A percentile compares a stretch with the other conserved stretches of the same genome.
These are phyloP conservation scores for Drosophila repleta DNA, from an alignment of 1,140 invertebrate species.

Conservation along the genomic window DNA sequence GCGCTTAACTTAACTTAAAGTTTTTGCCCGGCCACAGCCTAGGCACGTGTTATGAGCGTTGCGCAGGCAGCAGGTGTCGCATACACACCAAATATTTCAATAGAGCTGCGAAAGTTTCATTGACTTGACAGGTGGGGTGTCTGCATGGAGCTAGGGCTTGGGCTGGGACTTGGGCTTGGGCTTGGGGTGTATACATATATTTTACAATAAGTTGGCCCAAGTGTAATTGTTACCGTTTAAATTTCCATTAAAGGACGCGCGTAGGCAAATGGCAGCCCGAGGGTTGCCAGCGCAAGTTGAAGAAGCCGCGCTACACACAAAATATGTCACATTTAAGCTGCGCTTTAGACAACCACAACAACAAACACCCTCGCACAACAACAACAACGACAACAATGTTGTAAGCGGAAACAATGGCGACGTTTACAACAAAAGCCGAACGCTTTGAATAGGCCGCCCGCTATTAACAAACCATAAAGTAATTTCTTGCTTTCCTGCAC, in stretches of 20 bases:
- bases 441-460: slow-evolving; percentile 64
- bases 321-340: slow-evolving; percentile 80
- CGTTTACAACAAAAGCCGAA: slow-evolving; percentile 44
- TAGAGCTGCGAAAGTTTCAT: slow-evolving; percentile 71
- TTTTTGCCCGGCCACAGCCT: slow-evolving; percentile 43
- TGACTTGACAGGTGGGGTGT: slow-evolving; percentile 63
- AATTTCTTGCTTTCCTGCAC: slow-evolving; percentile 82
- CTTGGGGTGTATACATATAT: background rate
- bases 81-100: slow-evolving; percentile 62
- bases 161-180: background rate
- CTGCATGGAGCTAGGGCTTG: background rate
- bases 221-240: slow-evolving; percentile 81
- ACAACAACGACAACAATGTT: slow-evolving; percentile 14
- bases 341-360: slow-evolving; percentile 46
- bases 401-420: slow-evolving; percentile 41
- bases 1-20: slow-evolving; percentile 48
- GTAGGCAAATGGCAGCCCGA: slow-evolving; percentile 48
- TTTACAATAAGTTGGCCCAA: slow-evolving; percentile 41
- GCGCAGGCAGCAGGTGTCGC: slow-evolving; percentile 58
- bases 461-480: slow-evolving; percentile 82
- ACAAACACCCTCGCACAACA: slow-evolving; percentile 5
- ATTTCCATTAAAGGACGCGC: slow-evolving; percentile 72
- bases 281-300: slow-evolving; percentile 6
- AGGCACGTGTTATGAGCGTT: slow-evolving; percentile 38
- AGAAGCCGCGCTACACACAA: slow-evolving; percentile 35